Evolutionary conservation across 2,797 vertebrate species (phyloP).

Genomic region (Miichthys miiuy): DNA sequence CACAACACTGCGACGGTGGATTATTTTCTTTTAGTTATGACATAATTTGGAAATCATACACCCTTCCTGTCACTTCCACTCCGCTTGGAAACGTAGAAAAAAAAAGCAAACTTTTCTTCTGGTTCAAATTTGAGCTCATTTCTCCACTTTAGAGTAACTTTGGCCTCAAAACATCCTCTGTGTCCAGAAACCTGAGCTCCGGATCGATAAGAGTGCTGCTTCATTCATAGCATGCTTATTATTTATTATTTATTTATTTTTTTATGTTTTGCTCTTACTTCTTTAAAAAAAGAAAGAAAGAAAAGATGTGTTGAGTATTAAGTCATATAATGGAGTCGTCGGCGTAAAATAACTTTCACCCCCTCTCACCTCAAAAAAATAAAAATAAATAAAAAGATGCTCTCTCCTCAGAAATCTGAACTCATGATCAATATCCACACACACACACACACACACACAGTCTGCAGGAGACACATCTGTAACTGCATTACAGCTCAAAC

Average conservation of each 20-base stretch:
- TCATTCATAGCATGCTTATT: slow-evolving; percentile 34
- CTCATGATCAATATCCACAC: slow-evolving; percentile 66
- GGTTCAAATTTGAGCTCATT: slow-evolving; percentile 40
- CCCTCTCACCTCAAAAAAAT: too few relatives aligned
- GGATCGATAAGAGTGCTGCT: slow-evolving; percentile 50
- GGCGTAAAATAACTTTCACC: slow-evolving; percentile 45
- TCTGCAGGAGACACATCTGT: slow-evolving; percentile 53
- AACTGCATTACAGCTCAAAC: slow-evolving; percentile 59
- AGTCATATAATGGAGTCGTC: slow-evolving; percentile 58
- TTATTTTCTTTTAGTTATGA: slow-evolving; percentile 48
- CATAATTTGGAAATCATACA: slow-evolving; percentile 49
- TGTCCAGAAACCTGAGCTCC: slow-evolving; percentile 53
- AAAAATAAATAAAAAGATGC: slow-evolving; percentile 43
- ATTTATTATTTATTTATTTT: background rate
- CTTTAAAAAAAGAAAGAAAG: background rate
- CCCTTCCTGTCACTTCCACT: slow-evolving; percentile 50
- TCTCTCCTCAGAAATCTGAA: slow-evolving; percentile 64
- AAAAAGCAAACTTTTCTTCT: slow-evolving; percentile 35
- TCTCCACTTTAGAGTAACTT: slow-evolving; percentile 43
- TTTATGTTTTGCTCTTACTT: slow-evolving; percentile 43
- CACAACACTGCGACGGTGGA: background rate
- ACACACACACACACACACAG: slow-evolving; percentile 39
- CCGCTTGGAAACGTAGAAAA: slow-evolving; percentile 10
- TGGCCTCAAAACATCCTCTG: slow-evolving; percentile 48
- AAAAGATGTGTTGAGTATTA: slow-evolving; percentile 28